Conservation (phyloP, 53 echinoderm and acorn worm genomes). For the Hippasteria phrygiana region DNA sequence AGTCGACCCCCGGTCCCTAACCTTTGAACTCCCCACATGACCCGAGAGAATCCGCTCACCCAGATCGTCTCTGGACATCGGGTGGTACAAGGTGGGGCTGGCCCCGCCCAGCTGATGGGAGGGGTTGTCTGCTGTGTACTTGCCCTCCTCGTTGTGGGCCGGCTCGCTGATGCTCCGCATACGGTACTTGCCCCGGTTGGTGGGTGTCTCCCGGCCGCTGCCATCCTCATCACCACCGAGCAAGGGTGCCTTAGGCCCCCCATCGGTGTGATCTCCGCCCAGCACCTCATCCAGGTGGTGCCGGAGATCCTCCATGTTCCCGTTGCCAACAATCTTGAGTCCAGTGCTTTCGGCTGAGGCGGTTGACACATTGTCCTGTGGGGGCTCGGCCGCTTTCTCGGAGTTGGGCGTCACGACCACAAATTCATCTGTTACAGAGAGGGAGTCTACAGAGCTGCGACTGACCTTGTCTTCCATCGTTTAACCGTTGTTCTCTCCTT, state of each 20-base stretch:
- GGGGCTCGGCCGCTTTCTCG: slow-evolving; percentile 54
- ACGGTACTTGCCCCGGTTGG: slow-evolving; percentile 25
- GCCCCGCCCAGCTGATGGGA: slow-evolving; percentile 29
- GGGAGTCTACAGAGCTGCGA: slow-evolving; percentile 88
- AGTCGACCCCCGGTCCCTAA: slow-evolving; percentile 43
- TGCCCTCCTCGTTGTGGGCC: background rate
- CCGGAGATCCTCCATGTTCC: slow-evolving; percentile 96
- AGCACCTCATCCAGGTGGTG: slow-evolving; percentile 91
- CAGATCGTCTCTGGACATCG: slow-evolving; percentile 56
- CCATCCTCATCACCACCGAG: background rate
- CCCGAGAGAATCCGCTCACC: slow-evolving; percentile 81
- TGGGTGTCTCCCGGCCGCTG: slow-evolving; percentile 50
- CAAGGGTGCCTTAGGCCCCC: slow-evolving; percentile 15
- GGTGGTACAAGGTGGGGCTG: slow-evolving; percentile 36
- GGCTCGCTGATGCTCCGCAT: slow-evolving; percentile 39
- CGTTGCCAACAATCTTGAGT: slow-evolving; percentile 94
- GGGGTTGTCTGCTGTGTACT: slow-evolving; percentile 56
- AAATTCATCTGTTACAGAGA: slow-evolving; percentile 95
- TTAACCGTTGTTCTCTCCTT: background rate
- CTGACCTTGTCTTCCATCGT: slow-evolving; percentile 97
- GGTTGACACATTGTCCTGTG: slow-evolving; percentile 26
- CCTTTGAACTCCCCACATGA: slow-evolving; percentile 75
- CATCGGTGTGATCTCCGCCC: slow-evolving; percentile 75
- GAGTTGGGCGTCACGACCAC: slow-evolving; percentile 89
- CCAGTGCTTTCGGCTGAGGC: slow-evolving; percentile 67